These are phyloP conservation scores for Polyergus mexicanus DNA, from an alignment of 1,140 invertebrate genomes.

Conservation along the genomic window DNA sequence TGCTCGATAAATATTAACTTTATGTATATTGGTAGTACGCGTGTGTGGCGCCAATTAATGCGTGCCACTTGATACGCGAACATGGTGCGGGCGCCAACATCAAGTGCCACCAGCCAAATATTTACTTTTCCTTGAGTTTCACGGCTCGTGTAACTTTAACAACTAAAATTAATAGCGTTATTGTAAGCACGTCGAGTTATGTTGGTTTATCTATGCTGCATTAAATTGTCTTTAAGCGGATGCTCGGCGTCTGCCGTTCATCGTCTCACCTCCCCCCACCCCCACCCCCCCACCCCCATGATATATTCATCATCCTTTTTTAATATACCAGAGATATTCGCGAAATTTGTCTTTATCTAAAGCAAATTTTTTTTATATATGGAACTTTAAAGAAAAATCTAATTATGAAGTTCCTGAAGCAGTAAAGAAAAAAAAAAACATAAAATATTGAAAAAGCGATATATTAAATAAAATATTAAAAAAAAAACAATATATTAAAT, in stretches of 20 bases:
- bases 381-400: neutral
- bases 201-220: constrained; percentile 56
- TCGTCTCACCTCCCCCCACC: neutral
- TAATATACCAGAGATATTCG: neutral
- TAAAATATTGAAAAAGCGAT: too few species aligned
- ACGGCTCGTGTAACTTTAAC: constrained; percentile 60
- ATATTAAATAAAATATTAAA: too few species aligned
- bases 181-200: constrained; percentile 59
- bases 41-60: constrained; percentile 64
- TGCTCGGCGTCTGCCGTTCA: neutral
- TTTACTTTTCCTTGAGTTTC: constrained; percentile 64
- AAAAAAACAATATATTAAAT: neutral
- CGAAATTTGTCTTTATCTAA: neutral
- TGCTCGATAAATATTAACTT: constrained; percentile 63
- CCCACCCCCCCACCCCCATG: too few species aligned
- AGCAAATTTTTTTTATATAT: neutral
- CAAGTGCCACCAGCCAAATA: constrained; percentile 64
- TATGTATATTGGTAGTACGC: constrained; percentile 61
- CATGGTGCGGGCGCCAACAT: constrained; percentile 57
- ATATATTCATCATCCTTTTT: neutral
- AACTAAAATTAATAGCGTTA: constrained; percentile 64
- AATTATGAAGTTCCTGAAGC: neutral
- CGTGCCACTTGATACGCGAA: constrained; percentile 62
- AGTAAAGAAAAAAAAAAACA: neutral
- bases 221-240: constrained; percentile 48